Percentiles rank a stretch among this genome's conserved stretches.
Evolutionary conservation across 2,113 vertebrate genomes (phyloP).

Genomic region (Sturnus vulgaris): DNA sequence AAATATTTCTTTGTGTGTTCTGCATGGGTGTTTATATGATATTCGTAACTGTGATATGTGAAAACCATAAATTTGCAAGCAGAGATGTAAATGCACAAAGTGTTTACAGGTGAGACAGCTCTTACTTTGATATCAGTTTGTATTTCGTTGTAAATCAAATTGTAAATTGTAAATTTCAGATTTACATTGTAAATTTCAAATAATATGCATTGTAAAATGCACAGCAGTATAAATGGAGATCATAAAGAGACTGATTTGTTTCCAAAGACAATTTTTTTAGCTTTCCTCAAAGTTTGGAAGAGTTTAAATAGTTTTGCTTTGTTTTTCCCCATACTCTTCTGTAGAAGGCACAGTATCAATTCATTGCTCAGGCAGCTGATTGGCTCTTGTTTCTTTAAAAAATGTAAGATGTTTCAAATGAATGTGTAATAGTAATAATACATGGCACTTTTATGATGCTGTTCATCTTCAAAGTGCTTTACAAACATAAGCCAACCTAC

Average conservation of each 20-base stretch:
- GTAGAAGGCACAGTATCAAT: neutral
- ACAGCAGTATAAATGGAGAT: neutral
- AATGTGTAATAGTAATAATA: constrained; percentile 1
- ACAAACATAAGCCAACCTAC: constrained; percentile 30
- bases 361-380: neutral
- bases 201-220: neutral
- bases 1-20: neutral
- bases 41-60: neutral
- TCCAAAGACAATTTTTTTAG: neutral
- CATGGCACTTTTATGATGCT: constrained; percentile 31
- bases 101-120: neutral
- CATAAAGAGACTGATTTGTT: neutral
- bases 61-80: neutral
- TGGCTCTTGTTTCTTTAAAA: constrained; percentile 5
- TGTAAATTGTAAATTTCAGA: neutral
- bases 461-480: constrained; percentile 28
- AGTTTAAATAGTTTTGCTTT: neutral
- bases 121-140: neutral
- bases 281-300: neutral
- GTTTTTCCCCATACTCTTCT: neutral
- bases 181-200: neutral
- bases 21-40: neutral
- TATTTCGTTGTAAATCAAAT: neutral
- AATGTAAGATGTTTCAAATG: neutral
- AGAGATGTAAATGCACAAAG: neutral